A percentile compares a stretch with the other conserved stretches of the same genome.
Conservation (phyloP, 2,888 invertebrate genomes). For the Tipula lateralis region DNA sequence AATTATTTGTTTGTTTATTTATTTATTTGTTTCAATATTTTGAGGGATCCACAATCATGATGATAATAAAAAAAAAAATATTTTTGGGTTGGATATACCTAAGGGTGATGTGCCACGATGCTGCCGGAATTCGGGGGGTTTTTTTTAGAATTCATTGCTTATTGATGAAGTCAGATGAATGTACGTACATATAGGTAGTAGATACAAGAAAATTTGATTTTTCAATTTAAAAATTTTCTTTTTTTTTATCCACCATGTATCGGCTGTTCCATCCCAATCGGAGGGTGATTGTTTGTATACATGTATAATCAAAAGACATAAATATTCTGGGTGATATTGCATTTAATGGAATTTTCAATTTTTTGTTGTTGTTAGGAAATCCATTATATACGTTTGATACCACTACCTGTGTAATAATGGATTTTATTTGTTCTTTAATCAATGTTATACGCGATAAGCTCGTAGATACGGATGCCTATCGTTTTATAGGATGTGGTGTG, state of each 20-base stretch:
- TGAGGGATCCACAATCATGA: not conserved
- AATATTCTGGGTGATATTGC: constrained; percentile 24
- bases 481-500: not conserved
- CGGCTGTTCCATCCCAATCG: not conserved
- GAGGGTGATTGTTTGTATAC: not conserved
- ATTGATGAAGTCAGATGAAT: constrained; percentile 24
- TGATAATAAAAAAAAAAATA: not conserved
- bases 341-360: constrained; percentile 14
- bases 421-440: not conserved
- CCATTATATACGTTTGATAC: not conserved
- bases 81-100: not conserved
- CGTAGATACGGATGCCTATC: not conserved
- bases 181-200: not conserved
- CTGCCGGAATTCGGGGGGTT: not conserved
- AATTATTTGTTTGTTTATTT: not conserved
- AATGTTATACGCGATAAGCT: no score
- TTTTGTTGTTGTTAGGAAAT: not conserved
- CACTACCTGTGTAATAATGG: not conserved
- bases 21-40: constrained; percentile 24
- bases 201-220: constrained; percentile 21
- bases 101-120: not conserved
- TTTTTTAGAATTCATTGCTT: not conserved
- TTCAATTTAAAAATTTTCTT: not conserved
- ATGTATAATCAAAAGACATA: constrained; percentile 1
- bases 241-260: not conserved